Evolutionary conservation across 2,797 vertebrate genomes (phyloP), one percentile per base, ranked within the genome.

Genomic region (Lagocephalus sceleratus): DNA sequence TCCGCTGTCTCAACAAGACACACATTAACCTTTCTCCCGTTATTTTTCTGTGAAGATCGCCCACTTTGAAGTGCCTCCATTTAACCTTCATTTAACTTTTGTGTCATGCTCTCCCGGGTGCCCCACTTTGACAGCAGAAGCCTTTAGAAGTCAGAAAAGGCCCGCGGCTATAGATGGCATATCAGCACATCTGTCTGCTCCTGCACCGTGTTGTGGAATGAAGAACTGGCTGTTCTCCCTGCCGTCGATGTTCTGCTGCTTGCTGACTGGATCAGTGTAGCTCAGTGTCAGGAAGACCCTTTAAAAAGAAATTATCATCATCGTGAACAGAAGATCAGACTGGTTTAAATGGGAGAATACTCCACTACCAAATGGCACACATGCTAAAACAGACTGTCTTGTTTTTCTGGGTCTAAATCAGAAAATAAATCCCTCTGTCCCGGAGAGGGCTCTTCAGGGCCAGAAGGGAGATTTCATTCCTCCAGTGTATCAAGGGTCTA

Each of bases 51-150:
- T 56, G 56, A 54, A 75, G 84, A 81, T 82, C 75, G 67, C 79
- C 78, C 75, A 78, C 86, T 89, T 89, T 89, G 76, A 88, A 89
- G 87, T 78, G 81, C 75, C 75, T 85, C 84, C 78, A 71, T 85
- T 91, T 90, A 90, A 90, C 79, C 88, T 90, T 88, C 80, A 86
- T 87, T 85, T 87, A 85, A 88, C 83, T 82, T 84, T 78, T 58
- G 82, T 84, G 83, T 84, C 74, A 51, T 64, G 74, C 58, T 1
- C 79, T 87, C 83, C 82, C 78, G 22, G 63, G 81, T 49, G 73
- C 66, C 73, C 65, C 71, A 55, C 68, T 83, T 64, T 86, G 87
- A 84, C 83, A 85, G 83, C 63, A 39, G 72, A 81, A 79, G 84
- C 79, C 85, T 87, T 89, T 82, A 88, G 85, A 90, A 85, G 78